A percentile compares a stretch with the other conserved stretches of the same genome.
These are phyloP conservation scores for Ceratosolen fusciceps DNA, from an alignment of 1,140 invertebrate species.

Conservation along the genomic window DNA sequence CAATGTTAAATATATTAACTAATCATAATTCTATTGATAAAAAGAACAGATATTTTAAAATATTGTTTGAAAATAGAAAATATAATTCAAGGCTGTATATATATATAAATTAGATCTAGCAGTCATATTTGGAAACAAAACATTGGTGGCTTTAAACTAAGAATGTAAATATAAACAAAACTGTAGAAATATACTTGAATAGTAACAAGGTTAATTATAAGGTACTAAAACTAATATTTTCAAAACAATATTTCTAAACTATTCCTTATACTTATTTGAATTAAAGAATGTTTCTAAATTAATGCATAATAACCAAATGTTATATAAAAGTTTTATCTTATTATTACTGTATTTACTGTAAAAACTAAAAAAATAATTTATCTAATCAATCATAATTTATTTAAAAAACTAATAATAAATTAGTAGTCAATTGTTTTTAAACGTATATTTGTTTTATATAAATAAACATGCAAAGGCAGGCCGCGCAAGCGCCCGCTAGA, in stretches of 20 bases:
- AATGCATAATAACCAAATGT: not conserved
- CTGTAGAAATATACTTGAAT: not conserved
- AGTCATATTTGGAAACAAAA: conserved; percentile 17
- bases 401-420: no score
- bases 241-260: conserved; percentile 26
- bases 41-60: conserved; percentile 12
- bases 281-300: conserved; percentile 3
- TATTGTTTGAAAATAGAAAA: not conserved
- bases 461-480: no score
- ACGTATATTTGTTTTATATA: no score
- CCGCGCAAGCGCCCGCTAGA: no score
- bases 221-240: not conserved
- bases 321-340: no score
- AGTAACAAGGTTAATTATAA: conserved; percentile 33
- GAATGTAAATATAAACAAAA: conserved; percentile 44
- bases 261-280: not conserved
- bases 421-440: no score
- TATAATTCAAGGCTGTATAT: conserved; percentile 2
- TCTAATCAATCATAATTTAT: no score
- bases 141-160: conserved; percentile 8
- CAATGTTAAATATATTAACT: no score
- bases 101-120: not conserved
- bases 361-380: no score
- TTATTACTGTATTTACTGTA: no score
- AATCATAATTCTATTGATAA: no score